phyloP scores from a whole-genome alignment of 2,797 vertebrate genomes.

The Zalophus californianus region DNA sequence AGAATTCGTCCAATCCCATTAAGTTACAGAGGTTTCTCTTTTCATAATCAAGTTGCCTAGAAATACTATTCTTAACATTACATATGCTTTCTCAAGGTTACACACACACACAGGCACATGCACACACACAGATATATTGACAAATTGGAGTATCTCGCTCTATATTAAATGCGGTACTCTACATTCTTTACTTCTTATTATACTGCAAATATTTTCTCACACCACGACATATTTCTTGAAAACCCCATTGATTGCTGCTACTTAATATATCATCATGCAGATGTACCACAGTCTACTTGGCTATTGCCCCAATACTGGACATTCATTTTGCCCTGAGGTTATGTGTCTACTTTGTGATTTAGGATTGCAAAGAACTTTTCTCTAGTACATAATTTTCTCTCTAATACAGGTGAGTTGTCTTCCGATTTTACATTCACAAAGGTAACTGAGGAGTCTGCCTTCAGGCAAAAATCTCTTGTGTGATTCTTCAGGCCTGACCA shows the following conservation, averaged over 20 bases:
- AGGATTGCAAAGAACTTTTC: background rate
- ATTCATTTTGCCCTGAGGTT: background rate
- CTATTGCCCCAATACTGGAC: background rate
- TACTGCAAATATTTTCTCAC: conserved; percentile 18
- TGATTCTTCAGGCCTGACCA: background rate
- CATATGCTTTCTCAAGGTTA: background rate
- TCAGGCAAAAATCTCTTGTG: background rate
- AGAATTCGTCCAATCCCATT: background rate
- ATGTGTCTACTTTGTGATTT: background rate
- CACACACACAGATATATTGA: background rate
- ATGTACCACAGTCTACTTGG: background rate
- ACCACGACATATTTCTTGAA: background rate
- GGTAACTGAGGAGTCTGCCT: background rate
- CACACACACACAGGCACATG: background rate
- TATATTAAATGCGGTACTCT: background rate
- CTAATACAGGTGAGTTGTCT: background rate
- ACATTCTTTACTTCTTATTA: background rate
- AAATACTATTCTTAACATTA: background rate
- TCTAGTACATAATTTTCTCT: conserved; percentile 7
- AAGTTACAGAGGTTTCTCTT: background rate
- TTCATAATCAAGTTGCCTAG: background rate
- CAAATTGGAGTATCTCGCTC: background rate
- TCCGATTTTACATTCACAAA: conserved; percentile 21
- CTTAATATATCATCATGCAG: background rate
- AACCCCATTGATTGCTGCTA: background rate